Base-by-base conservation (phyloP, 1,140 invertebrate species). In the Drosophila pallidifrons region DNA sequence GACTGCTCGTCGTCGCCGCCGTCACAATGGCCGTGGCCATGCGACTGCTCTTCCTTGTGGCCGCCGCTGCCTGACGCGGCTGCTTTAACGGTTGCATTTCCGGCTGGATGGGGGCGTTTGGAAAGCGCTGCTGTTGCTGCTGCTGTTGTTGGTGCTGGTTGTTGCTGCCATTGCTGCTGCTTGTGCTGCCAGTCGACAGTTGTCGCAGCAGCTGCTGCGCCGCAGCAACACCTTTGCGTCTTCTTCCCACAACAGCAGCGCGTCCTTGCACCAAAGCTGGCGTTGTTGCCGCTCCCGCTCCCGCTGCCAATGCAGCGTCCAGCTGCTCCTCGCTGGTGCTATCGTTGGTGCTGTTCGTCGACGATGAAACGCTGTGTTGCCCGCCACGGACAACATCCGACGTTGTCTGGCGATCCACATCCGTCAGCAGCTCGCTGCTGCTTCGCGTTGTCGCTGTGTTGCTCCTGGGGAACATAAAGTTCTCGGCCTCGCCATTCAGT, bases 401-500 rank as follows among this genome's bases (percentile, higher is more conserved):
- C 10, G 92, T 91, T 8, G 89, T 92, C 30, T 94, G 67, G 86
- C 94, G 16, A 93, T 94, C 57, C 86, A 94, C 55, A 82, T 94
- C 81, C 77, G 94, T 92, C 13, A 77, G 64, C 11, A 86, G 35
- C 11, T 92, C 92, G 47, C 91, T 92, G 64, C 94, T 95, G 0
- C 94, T 94, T 10, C 95, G 94, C 28, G 68, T 59, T 1, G 63
- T 61, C 20, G 95, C 94, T 32, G 95, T 94, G 35, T 38, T 69
- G 41, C 41, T 43, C 0, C 94, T 95, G 0, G 96, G 95, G 89
- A 97, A 97, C 95, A 97, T 96, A 87, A 97, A 97, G 55, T 96
- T 96, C 77, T 97, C 96, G 0, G 96, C 96, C 90, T 97, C 96
- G 68, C 96, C 95, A 66, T 96, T 97, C 1, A 97, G 86, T 15